Base-by-base conservation (phyloP, 2,113 vertebrate genomes). In the Ancistrus triradiatus region DNA sequence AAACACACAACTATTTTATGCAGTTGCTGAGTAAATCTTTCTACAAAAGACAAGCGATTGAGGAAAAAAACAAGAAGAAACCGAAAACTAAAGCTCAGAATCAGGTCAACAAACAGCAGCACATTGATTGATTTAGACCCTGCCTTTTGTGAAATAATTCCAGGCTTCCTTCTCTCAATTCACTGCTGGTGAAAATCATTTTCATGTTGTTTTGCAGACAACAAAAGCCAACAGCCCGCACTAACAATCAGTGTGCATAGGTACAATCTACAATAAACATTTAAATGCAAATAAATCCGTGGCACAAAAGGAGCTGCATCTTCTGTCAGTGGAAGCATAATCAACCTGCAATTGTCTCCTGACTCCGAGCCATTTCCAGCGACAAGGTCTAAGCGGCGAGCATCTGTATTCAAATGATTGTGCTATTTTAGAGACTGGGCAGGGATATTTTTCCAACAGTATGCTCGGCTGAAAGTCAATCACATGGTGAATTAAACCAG, bases 401-500 rank as follows among this genome's bases (percentile, higher is more conserved):
- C 15, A 63, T 84, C 84, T 87, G 69, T 85, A 87, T 70, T 79
- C 82, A 89, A 87, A 83, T 86, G 77, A 83, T 42, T 78, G 80
- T 72, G 69, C 62, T 80, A 78, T 86, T 87, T 88, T 86, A 58
- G 81, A 82, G 81, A 82, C 80, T 59, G 76, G 62, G 46, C 72
- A 72, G 77, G 81, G 75, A 80, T 86, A 82, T 86, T 87, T 87
- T 87, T 81, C 78, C 10, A 82, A 81, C 67, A 83, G 83, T 85
- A 50, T 40, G 89, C 76, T 60, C 75, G 87, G 82, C 79, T 81
- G 81, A 78, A 86, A 90, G 87, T 90, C 86, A 90, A 90, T 90
- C 84, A 90, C 76, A 90, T 85, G 88, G 75, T 81, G 88, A 89
- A 93, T 88, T 91, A 90, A 90, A 87, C 85, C 79, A 89, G 81